phyloP scores from a whole-genome alignment of 2,888 invertebrate species.

The Macrophya annulata region DNA sequence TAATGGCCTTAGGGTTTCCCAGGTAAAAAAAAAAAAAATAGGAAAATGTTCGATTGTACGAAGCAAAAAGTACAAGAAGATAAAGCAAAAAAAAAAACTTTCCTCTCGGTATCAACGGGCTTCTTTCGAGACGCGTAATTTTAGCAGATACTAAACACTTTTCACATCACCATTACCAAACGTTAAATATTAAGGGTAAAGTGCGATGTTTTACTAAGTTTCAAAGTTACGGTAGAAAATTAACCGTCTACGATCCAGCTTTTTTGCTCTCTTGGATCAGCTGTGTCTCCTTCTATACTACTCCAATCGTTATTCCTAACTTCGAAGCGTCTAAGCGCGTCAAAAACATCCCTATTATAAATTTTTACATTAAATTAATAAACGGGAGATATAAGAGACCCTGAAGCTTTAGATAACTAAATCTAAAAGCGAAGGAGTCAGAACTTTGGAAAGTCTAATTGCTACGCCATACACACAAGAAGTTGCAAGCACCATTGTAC shows the following conservation, averaged over 20 bases:
- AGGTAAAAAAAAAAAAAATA: not conserved
- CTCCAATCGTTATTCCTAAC: not conserved
- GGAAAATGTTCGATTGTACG: not conserved
- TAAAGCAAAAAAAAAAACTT: not conserved
- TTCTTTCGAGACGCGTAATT: not conserved
- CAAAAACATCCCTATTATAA: not conserved
- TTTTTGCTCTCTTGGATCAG: not conserved
- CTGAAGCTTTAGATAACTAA: not conserved
- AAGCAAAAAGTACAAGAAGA: not conserved
- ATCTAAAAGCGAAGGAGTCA: not conserved
- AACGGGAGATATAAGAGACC: not conserved
- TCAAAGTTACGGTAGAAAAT: not conserved
- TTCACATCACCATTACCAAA: slow-evolving; percentile 6
- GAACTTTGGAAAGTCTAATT: slow-evolving; percentile 1
- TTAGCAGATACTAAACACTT: slow-evolving; percentile 14
- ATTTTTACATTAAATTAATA: not conserved
- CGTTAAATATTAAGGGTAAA: slow-evolving; percentile 39
- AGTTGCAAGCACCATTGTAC: not conserved
- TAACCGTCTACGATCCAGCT: not conserved
- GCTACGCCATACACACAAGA: slow-evolving; percentile 4
- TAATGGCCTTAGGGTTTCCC: not conserved
- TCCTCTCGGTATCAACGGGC: not conserved
- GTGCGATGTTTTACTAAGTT: not conserved
- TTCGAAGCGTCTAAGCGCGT: not conserved
- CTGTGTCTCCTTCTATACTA: not conserved